Evolutionary conservation across 2,113 vertebrate genomes (phyloP), one percentile per base, ranked within the genome.

Genomic region (Engraulis encrasicolus): DNA sequence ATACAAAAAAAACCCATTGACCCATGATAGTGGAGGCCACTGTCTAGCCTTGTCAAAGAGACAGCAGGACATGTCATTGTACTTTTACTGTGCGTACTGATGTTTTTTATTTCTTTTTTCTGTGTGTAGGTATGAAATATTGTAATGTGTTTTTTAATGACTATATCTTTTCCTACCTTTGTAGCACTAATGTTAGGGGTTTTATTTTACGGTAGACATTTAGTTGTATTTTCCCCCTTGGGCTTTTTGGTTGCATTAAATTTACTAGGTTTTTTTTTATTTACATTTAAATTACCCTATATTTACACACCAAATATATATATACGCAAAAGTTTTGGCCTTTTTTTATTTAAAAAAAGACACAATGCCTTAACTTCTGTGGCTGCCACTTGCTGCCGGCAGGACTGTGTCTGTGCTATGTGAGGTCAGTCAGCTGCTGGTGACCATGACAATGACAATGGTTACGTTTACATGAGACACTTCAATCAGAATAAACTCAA

Each of bases 151-250:
- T 34, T 74, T 74, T 74, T 74, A 15, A 74, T 36, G 23, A 74
- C 31, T 74, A 74, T 74, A 74, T 74, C 66, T 74, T n/a, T 66
- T 31, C 66, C 11, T 17, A 74, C 3, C 66, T 74, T 71, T 74
- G n/a, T 74, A 74, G 66, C 66, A 34, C 66, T 17, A 34, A 31
- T 34, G 31, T 36, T 52, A 50, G 18, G 14, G 50, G 50, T 9
- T 3, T 52, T 34, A 34, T 15, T 74, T 34, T 34, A 71, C 31
- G 31, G 31, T 17, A 34, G 31, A 34, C 11, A 34, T 74, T n/a
- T 74, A 15, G 66, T 36, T 74, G 66, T 74, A 15, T 34, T 34
- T 74, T 74, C 18, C 66, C 40, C n/a, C 66, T 31, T 3, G 66
- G 12, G 66, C 31, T 31, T 31, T 71, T 74, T 74, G 4, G 15